Base-by-base conservation (phyloP, 1,140 invertebrate genomes). In the Magallana ariakensis region DNA sequence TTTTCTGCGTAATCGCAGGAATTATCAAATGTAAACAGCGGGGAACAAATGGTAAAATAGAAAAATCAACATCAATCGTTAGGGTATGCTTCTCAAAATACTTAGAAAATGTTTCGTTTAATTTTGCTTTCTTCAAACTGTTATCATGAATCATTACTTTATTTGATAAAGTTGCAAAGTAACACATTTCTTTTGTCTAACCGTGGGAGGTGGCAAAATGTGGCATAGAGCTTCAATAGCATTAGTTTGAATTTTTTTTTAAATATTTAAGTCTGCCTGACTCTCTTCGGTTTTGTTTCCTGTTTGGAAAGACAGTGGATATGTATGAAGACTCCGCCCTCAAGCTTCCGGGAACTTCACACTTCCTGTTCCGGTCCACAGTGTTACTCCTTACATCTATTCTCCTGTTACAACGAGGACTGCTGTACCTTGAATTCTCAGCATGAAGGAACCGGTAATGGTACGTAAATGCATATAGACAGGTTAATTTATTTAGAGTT, bases 331-430 rank as follows among this genome's bases (percentile, higher is more conserved):
- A 75, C 66, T 13, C 66, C 66, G 22, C 26, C 66, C 66, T 26
- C 66, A 33, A 19, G 66, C 66, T 75, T 33, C 22, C 66, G 66
- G 66, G 66, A 75, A 19, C 66, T 75, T 19, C 22, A 75, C 66
- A 33, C 66, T 10, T 33, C 22, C 26, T 75, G 66, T 75, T 22
- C 66, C 66, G 22, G 19, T 19, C 7, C 22, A 26, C 66, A 75
- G 66, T 75, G 66, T 13, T 75, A 75, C 66, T 75, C 66, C 22
- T 5, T 75, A 13, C 66, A 75, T 26, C 66, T 75, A 0, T 75
- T 75, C 33, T 19, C 66, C 0, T 75, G 66, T 22, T 75, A 75
- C 66, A 75, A 75, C 15, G 66, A 75, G 22, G 66, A 75, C 66
- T 75, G 66, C 66, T 75, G 66, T 75, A 26, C 66, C 22, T 22